Conservation (phyloP, 2,113 vertebrate genomes). For the Tamias sibiricus region DNA sequence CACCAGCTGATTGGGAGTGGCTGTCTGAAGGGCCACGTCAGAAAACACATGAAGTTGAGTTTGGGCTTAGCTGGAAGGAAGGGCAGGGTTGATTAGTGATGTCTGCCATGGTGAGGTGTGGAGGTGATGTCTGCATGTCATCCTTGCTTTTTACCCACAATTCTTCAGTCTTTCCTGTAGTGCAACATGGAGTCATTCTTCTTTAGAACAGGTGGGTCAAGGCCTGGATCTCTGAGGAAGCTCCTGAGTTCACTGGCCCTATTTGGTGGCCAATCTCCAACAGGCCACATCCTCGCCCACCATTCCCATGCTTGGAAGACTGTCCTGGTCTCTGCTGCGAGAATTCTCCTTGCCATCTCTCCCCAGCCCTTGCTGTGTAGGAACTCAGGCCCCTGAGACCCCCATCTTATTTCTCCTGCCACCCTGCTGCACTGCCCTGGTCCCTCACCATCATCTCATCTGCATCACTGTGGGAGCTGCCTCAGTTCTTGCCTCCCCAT, state of each 20-base stretch:
- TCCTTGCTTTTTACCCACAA: neutral
- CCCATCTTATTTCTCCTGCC: neutral
- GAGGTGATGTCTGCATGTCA: neutral
- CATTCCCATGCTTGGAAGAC: neutral
- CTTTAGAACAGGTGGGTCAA: neutral
- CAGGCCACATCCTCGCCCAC: neutral
- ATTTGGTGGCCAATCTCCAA: neutral
- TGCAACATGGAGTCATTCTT: neutral
- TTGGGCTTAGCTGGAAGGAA: neutral
- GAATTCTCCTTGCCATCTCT: neutral
- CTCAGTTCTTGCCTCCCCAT: fast-evolving
- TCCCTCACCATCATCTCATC: neutral
- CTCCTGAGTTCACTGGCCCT: no score
- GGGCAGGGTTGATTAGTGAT: neutral
- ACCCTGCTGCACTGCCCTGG: neutral
- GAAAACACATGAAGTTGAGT: neutral
- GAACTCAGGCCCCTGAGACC: neutral
- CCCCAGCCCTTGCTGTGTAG: neutral
- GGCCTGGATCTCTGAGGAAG: neutral
- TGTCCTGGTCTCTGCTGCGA: neutral
- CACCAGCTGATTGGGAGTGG: neutral
- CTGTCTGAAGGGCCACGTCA: neutral
- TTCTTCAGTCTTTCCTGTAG: neutral
- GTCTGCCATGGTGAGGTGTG: neutral
- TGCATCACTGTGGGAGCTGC: neutral